These are phyloP conservation scores for Gerris buenoi DNA, from an alignment of 1,140 invertebrate species.

Conservation along the genomic window DNA sequence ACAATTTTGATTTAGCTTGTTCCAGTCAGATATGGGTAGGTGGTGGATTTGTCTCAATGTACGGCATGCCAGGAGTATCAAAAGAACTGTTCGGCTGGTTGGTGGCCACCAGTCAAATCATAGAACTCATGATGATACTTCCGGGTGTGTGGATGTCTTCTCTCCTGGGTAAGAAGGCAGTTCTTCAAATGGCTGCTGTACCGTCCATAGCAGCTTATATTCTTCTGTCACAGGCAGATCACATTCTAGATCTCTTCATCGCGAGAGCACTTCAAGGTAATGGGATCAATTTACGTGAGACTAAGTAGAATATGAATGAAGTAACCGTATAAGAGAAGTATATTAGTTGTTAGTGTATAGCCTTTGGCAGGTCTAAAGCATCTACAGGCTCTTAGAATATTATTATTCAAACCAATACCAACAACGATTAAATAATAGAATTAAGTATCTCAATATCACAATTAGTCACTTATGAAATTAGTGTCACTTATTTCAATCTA, in stretches of 20 bases:
- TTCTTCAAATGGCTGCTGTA: background rate
- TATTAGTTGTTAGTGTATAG: too few species aligned
- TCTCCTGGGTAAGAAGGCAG: background rate
- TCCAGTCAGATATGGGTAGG: background rate
- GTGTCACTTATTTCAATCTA: too few species aligned
- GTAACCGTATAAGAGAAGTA: too few species aligned
- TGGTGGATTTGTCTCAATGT: background rate
- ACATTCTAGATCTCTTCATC: background rate
- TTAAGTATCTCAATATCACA: too few species aligned
- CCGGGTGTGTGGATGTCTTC: background rate
- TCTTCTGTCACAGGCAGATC: background rate
- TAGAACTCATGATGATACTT: background rate
- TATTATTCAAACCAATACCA: too few species aligned
- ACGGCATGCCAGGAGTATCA: background rate
- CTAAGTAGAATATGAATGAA: too few species aligned
- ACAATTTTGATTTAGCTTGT: background rate
- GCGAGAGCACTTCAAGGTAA: background rate
- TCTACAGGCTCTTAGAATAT: too few species aligned
- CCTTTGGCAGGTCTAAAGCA: too few species aligned
- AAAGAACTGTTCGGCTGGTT: background rate
- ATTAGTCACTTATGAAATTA: too few species aligned
- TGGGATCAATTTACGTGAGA: too few species aligned
- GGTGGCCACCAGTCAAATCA: background rate
- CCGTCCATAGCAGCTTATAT: background rate
- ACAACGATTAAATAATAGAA: too few species aligned